Conservation (phyloP, 2,888 invertebrate genomes). For the Trichogramma evanescens region DNA sequence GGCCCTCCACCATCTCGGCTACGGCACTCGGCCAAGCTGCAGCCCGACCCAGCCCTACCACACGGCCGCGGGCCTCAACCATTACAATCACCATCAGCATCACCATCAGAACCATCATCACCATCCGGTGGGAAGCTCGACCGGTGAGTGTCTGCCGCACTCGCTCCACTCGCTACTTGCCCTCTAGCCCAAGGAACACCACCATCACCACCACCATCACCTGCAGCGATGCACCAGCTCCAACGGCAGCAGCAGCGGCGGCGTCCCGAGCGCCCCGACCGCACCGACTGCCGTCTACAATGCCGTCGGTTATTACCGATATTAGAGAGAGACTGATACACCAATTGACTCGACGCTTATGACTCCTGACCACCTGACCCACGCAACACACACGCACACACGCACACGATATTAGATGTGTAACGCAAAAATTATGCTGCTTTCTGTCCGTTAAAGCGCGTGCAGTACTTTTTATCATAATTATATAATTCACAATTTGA, state of each 20-base stretch:
- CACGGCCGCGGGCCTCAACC: conserved; percentile 45
- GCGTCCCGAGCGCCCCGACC: not conserved
- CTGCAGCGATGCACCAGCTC: not conserved
- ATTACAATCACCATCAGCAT: conserved; percentile 40
- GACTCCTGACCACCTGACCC: too few relatives aligned
- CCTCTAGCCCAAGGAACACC: conserved; percentile 46
- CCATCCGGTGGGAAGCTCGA: conserved; percentile 42
- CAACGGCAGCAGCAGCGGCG: not conserved
- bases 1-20: conserved; percentile 50
- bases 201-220: conserved; percentile 32
- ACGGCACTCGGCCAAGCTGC: conserved; percentile 58
- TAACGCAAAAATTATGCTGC: too few relatives aligned
- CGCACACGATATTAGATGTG: too few relatives aligned
- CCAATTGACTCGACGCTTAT: not conserved
- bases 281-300: conserved; percentile 30
- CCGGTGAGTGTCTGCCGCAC: conserved; percentile 49
- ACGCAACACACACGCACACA: too few relatives aligned
- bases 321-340: conserved; percentile 2
- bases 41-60: conserved; percentile 65
- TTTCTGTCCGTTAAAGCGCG: too few relatives aligned
- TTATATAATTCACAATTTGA: too few relatives aligned
- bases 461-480: too few relatives aligned
- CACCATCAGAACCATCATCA: conserved; percentile 31
- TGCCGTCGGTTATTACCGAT: conserved; percentile 22
- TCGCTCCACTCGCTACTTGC: conserved; percentile 49